A percentile compares a stretch with the other conserved stretches of the same genome.
Evolutionary conservation across 1,140 invertebrate species (phyloP).

Genomic region (Hylaeus volcanicus): DNA sequence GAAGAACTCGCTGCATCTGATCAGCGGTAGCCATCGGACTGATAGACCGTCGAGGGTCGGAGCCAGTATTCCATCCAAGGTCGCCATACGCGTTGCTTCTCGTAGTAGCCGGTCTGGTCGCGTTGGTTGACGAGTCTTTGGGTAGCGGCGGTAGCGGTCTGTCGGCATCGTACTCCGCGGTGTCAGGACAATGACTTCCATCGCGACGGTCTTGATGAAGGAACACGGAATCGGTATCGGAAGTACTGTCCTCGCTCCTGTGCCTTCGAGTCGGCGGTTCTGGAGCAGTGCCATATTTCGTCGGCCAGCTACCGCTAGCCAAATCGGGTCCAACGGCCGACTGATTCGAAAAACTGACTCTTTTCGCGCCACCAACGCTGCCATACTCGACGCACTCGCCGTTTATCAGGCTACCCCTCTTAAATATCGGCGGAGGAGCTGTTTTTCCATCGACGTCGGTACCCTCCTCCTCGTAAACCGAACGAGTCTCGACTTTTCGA

Average conservation of each 20-base stretch:
- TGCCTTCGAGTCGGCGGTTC: slow-evolving; percentile 81
- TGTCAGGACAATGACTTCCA: slow-evolving; percentile 23
- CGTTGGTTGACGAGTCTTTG: slow-evolving; percentile 42
- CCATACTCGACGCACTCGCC: slow-evolving; percentile 72
- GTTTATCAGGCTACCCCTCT: slow-evolving; percentile 79
- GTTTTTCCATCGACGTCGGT: slow-evolving; percentile 50
- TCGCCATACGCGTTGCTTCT: slow-evolving; percentile 38
- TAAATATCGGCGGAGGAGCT: slow-evolving; percentile 79
- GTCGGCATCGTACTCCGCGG: slow-evolving; percentile 72
- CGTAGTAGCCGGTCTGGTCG: not conserved
- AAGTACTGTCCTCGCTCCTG: slow-evolving; percentile 63
- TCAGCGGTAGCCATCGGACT: slow-evolving; percentile 42
- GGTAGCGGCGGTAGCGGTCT: slow-evolving; percentile 74
- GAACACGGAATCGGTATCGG: slow-evolving; percentile 64
- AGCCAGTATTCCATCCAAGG: slow-evolving; percentile 29
- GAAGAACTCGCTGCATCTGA: slow-evolving; percentile 81
- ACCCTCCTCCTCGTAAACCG: slow-evolving; percentile 61
- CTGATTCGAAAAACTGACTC: slow-evolving; percentile 81
- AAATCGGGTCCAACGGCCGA: slow-evolving; percentile 59
- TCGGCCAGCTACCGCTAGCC: slow-evolving; percentile 77
- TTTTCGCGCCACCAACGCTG: slow-evolving; percentile 72
- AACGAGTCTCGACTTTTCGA: slow-evolving; percentile 34
- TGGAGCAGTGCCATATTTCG: slow-evolving; percentile 81
- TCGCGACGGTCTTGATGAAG: slow-evolving; percentile 54
- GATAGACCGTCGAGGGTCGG: not conserved